Base-by-base conservation (phyloP, 2,797 vertebrate species). In the Oreonectes daqikongensis region DNA sequence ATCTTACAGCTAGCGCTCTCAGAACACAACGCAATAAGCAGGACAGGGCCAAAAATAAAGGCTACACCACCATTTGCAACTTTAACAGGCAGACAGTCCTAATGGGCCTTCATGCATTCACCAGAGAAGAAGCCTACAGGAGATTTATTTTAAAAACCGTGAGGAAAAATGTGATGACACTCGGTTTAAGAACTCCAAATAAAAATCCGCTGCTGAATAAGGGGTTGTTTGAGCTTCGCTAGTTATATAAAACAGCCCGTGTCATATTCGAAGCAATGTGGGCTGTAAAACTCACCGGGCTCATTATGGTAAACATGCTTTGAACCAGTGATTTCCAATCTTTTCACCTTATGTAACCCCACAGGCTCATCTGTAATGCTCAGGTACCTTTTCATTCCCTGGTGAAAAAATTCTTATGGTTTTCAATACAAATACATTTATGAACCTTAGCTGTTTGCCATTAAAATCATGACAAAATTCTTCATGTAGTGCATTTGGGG, bases 31-130 rank as follows among this genome's bases (percentile, higher is more conserved):
- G 40, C 77, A 73, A 52, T 55, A 74, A 64, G 18, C 55, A 70
- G 78, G 78, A 68, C 66, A 35, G 69, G 70, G 55, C 50, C 57
- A 48, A 70, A 78, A 85, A 78, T 79, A 75, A 83, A 75, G 79
- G 57, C n/a, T 74, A 42, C 65, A 82, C 46, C 65, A 82, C 46
- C 69, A 79, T 67, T 77, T 71, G 75, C 68, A 79, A 59, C 57
- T 67, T 50, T 38, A 72, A 75, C 57, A 70, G 68, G 44, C 55
- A 32, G 69, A 52, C 30, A 40, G 40, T 65, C 52, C 74, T 80
- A 73, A 73, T 75, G 70, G 70, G 60, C 59, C 78, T 76, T 71
- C 15, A 63, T 69, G 50, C 24, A 38, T 76, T 77, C 66, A 77
- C 69, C 69, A 77, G 35, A 77, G 52, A 50, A 44, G 73, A 65